These are phyloP conservation scores for Lagopus muta DNA, from an alignment of 2,113 vertebrate species.

Conservation along the genomic window DNA sequence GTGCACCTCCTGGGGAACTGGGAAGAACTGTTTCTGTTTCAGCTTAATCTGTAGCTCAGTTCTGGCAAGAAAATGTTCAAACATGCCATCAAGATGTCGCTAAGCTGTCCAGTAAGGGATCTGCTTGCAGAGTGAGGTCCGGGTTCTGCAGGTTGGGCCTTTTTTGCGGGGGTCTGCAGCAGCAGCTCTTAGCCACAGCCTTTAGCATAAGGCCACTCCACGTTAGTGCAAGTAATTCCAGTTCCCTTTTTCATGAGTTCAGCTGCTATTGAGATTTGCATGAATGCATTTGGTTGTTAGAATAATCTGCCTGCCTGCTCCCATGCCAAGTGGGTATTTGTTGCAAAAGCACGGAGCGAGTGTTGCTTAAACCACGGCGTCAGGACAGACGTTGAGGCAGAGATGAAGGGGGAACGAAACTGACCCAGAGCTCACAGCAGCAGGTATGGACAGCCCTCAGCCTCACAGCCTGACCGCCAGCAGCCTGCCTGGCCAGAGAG, in stretches of 20 bases:
- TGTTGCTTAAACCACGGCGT: not conserved
- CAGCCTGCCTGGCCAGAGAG: not conserved
- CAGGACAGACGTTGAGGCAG: not conserved
- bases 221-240: not conserved
- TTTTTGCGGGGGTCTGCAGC: not conserved
- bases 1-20: not conserved
- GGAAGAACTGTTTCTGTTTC: not conserved
- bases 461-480: not conserved
- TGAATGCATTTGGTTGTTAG: not conserved
- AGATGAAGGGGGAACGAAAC: not conserved
- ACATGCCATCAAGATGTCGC: not conserved
- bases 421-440: not conserved
- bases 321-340: not conserved
- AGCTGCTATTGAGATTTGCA: not conserved
- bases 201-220: fast-evolving
- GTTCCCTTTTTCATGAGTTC: not conserved
- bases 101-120: not conserved
- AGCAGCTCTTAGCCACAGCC: not conserved
- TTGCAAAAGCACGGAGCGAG: not conserved
- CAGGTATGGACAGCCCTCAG: not conserved
- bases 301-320: not conserved
- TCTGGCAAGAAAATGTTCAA: not conserved
- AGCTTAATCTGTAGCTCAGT: not conserved
- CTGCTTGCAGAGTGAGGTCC: not conserved
- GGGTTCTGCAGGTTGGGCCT: not conserved